These are phyloP conservation scores for Coronaproctus castanopsis DNA, from an alignment of 2,888 invertebrate species.

Conservation along the genomic window DNA sequence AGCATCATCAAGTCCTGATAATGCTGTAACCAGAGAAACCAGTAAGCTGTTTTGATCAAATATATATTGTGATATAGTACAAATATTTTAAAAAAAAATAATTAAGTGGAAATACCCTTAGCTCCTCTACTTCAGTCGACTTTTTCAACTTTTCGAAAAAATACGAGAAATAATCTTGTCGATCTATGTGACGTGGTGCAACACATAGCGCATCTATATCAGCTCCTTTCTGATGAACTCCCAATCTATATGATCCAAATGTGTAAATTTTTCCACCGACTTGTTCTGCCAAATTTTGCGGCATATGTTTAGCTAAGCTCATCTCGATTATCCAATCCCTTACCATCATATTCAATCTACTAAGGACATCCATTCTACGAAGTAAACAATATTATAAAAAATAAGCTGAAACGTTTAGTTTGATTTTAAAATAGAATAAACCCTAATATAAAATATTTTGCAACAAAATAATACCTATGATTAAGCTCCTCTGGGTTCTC, in stretches of 20 bases:
- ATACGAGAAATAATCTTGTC: slow-evolving; percentile 84
- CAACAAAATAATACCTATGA: slow-evolving; percentile 35
- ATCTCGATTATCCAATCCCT: slow-evolving; percentile 86
- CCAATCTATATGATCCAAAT: slow-evolving; percentile 91
- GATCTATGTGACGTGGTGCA: slow-evolving; percentile 83
- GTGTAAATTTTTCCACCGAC: slow-evolving; percentile 97
- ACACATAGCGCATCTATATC: slow-evolving; percentile 98
- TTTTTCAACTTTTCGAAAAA: slow-evolving; percentile 78
- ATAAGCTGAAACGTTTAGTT: no score
- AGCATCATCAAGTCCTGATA: no score
- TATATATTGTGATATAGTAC: no score
- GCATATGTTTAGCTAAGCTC: slow-evolving; percentile 72
- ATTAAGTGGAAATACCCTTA: slow-evolving; percentile 50
- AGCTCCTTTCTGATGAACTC: slow-evolving; percentile 92
- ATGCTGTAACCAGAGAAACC: no score
- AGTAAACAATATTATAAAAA: slow-evolving; percentile 5
- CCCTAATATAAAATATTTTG: background rate
- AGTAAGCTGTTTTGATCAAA: no score
- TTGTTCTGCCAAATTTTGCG: slow-evolving; percentile 66
- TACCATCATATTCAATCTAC: slow-evolving; percentile 71
- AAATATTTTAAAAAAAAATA: no score
- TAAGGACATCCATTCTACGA: slow-evolving; percentile 34
- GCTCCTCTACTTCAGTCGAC: slow-evolving; percentile 65
- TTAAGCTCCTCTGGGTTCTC: slow-evolving; percentile 77
- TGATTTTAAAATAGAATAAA: slow-evolving; percentile 1